These are phyloP conservation scores for Epirrita christyi DNA, from an alignment of 2,888 invertebrate genomes.

Conservation along the genomic window DNA sequence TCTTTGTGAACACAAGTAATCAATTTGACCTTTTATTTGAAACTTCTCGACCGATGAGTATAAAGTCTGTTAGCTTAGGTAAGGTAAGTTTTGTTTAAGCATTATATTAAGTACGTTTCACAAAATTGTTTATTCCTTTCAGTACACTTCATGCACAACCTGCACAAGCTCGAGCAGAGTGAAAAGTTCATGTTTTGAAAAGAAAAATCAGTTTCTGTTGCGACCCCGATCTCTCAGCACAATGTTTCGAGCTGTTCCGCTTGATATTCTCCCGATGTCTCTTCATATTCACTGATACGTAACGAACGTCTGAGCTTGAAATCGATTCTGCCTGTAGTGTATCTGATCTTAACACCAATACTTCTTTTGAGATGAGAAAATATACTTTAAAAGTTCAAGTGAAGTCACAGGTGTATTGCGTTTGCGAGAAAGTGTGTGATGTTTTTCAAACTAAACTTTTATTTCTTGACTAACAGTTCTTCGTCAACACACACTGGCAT, in stretches of 20 bases:
- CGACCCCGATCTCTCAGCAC: slow-evolving; percentile 15
- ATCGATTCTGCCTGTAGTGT: slow-evolving; percentile 19
- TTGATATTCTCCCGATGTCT: slow-evolving; percentile 13
- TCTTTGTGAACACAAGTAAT: too few relatives aligned
- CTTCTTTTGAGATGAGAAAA: slow-evolving; percentile 14
- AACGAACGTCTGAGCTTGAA: slow-evolving; percentile 24
- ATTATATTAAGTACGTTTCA: too few relatives aligned
- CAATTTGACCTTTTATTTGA: too few relatives aligned
- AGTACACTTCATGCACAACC: slow-evolving; percentile 2
- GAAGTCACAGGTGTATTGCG: slow-evolving; percentile 10
- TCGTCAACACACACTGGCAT: too few relatives aligned
- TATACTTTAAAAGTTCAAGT: background rate
- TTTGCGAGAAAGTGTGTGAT: background rate
- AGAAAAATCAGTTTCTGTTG: slow-evolving; percentile 20
- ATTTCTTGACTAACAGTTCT: too few relatives aligned
- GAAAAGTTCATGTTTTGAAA: slow-evolving; percentile 7
- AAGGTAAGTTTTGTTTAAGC: too few relatives aligned
- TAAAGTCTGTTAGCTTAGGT: too few relatives aligned
- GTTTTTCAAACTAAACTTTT: too few relatives aligned
- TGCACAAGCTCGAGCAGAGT: background rate
- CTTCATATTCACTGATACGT: slow-evolving; percentile 38
- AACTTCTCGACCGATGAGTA: too few relatives aligned
- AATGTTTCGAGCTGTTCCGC: slow-evolving; percentile 21
- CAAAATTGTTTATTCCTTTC: background rate
- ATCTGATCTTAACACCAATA: background rate